Evolutionary conservation across 1,140 invertebrate genomes (phyloP).

Genomic region (Drosophila varians): DNA sequence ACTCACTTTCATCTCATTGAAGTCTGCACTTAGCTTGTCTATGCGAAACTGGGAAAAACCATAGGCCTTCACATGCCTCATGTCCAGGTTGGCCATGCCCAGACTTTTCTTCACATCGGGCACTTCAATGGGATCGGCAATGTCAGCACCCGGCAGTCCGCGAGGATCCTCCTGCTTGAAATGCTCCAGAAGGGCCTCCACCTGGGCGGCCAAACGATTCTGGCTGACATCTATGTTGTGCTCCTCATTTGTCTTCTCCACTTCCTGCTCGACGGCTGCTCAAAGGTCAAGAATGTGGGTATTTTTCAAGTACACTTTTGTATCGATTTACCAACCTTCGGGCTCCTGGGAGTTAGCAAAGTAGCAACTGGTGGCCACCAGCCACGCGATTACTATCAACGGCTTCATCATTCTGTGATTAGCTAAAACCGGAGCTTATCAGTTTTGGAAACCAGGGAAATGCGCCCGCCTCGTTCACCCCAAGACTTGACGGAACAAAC

Average conservation of each 20-base stretch:
- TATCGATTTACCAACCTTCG: conserved; percentile 40
- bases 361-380: conserved; percentile 27
- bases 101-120: conserved; percentile 90
- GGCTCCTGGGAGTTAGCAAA: conserved; percentile 34
- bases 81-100: conserved; percentile 88
- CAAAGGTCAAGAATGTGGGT: conserved; percentile 45
- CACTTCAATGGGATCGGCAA: conserved; percentile 91
- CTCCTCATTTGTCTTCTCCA: conserved; percentile 45
- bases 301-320: background rate
- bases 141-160: conserved; percentile 89
- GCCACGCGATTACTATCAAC: conserved; percentile 39
- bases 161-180: conserved; percentile 91
- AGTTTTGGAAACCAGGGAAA: conserved; percentile 11
- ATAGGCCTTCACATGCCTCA: conserved; percentile 88
- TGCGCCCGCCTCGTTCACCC: conserved; percentile 8
- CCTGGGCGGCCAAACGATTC: conserved; percentile 88
- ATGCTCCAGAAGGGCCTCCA: conserved; percentile 90
- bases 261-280: conserved; percentile 34
- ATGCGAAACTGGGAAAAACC: conserved; percentile 92
- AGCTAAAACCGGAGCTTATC: conserved; percentile 33
- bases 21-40: conserved; percentile 86
- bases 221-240: conserved; percentile 84
- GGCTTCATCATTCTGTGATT: conserved; percentile 51
- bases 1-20: conserved; percentile 87
- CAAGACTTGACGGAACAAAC: conserved; percentile 22